A percentile compares a stretch with the other conserved stretches of the same genome.
Conservation (phyloP, 1,140 invertebrate genomes). For the Drosophila lini region DNA sequence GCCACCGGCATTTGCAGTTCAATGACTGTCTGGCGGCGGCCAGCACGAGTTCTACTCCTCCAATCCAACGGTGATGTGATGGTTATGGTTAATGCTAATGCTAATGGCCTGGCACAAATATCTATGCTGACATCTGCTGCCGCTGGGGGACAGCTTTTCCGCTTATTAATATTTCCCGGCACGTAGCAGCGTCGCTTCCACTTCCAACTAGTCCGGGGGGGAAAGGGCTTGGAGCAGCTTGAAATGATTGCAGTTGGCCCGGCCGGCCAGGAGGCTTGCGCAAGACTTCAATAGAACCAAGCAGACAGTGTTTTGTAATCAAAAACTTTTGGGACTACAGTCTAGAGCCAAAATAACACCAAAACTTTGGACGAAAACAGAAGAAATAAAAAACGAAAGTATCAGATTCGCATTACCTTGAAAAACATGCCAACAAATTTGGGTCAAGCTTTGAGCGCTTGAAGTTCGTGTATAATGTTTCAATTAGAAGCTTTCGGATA, state of each 20-base stretch:
- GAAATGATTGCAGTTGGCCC: conserved; percentile 61
- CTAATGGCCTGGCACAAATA: conserved; percentile 70
- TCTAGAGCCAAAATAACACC: conserved; percentile 12
- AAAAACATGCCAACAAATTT: conserved; percentile 69
- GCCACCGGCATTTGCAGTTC: conserved; percentile 61
- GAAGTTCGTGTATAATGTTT: conserved; percentile 61
- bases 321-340: conserved; percentile 53
- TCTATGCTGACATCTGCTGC: conserved; percentile 49
- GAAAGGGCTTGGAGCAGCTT: conserved; percentile 24
- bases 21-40: conserved; percentile 53
- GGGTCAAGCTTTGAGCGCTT: conserved; percentile 61
- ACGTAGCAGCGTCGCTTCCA: conserved; percentile 51
- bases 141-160: conserved; percentile 66
- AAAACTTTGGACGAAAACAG: conserved; percentile 20
- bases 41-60: conserved; percentile 62
- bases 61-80: conserved; percentile 61
- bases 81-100: conserved; percentile 37
- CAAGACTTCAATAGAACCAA: conserved; percentile 64
- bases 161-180: conserved; percentile 79
- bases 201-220: conserved; percentile 13
- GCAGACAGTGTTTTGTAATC: conserved; percentile 54
- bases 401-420: conserved; percentile 78
- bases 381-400: conserved; percentile 66
- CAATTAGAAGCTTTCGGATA: conserved; percentile 68
- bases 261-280: conserved; percentile 42